Conservation (phyloP, 2,113 vertebrate genomes). For the Vombatus ursinus region DNA sequence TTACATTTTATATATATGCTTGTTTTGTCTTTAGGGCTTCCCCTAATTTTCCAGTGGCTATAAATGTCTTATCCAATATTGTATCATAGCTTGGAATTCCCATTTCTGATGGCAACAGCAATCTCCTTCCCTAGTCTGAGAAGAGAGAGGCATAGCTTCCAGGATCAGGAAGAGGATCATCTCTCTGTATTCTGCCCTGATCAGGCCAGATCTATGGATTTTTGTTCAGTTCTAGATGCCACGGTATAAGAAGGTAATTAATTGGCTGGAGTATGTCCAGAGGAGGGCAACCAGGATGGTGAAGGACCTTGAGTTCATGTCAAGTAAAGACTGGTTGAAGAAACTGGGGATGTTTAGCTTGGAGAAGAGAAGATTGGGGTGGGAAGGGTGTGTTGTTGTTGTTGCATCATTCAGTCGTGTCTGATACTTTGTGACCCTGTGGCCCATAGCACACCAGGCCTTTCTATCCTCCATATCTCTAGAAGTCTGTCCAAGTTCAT, state of each 20-base stretch:
- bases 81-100: not conserved
- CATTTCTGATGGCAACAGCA: not conserved
- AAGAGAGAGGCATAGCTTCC: not conserved
- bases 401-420: too few relatives aligned
- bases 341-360: too few relatives aligned
- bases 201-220: not conserved
- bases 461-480: too few relatives aligned
- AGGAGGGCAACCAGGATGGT: too few relatives aligned
- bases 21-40: not conserved
- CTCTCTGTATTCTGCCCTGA: not conserved
- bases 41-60: not conserved
- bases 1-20: not conserved
- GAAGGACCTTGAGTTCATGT: too few relatives aligned
- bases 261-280: too few relatives aligned
- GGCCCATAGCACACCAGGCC: too few relatives aligned
- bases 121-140: not conserved
- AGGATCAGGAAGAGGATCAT: not conserved
- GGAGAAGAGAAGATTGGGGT: too few relatives aligned
- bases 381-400: too few relatives aligned
- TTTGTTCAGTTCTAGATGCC: not conserved
- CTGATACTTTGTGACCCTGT: too few relatives aligned
- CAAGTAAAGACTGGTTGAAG: too few relatives aligned
- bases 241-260: not conserved
- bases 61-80: constrained; percentile 1
- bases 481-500: too few relatives aligned